A percentile compares a stretch with the other conserved stretches of the same genome.
Evolutionary conservation across 2,113 vertebrate genomes (phyloP).

Genomic region (Numenius arquata): DNA sequence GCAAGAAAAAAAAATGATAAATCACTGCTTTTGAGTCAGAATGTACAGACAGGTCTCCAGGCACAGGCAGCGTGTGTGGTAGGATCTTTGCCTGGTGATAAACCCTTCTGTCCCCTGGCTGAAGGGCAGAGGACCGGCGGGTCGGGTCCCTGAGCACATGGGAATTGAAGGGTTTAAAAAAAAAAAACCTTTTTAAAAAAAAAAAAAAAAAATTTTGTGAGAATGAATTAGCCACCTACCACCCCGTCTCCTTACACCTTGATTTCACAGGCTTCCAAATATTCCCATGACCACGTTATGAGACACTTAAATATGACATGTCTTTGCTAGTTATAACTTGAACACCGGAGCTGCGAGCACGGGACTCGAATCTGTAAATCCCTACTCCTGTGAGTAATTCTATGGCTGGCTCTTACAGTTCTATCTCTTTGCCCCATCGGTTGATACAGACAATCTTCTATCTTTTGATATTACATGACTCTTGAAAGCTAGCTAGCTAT

Average conservation of each 20-base stretch:
- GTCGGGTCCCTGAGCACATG: background rate
- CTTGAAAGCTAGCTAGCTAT: slow-evolving; percentile 19
- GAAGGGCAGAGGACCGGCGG: background rate
- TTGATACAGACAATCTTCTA: background rate
- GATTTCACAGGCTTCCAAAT: too few relatives aligned
- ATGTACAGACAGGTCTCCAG: fast-evolving
- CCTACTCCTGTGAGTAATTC: too few relatives aligned
- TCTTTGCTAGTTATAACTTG: too few relatives aligned
- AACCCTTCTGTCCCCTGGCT: background rate
- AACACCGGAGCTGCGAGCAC: too few relatives aligned
- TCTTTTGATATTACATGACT: background rate
- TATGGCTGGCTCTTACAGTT: background rate
- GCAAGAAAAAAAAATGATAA: background rate
- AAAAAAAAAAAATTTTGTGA: background rate
- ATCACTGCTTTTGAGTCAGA: fast-evolving
- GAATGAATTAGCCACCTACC: background rate
- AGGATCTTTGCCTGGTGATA: background rate
- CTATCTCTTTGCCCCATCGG: background rate
- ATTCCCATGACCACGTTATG: too few relatives aligned
- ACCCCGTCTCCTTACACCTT: too few relatives aligned
- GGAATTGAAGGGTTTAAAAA: background rate
- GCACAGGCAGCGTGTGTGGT: background rate
- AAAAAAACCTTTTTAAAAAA: too few relatives aligned
- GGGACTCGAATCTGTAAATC: too few relatives aligned
- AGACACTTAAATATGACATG: too few relatives aligned